Percentiles rank a stretch among this genome's conserved stretches.
Evolutionary conservation across 2,888 invertebrate species (phyloP).

Genomic region (Drosophila sordidula): DNA sequence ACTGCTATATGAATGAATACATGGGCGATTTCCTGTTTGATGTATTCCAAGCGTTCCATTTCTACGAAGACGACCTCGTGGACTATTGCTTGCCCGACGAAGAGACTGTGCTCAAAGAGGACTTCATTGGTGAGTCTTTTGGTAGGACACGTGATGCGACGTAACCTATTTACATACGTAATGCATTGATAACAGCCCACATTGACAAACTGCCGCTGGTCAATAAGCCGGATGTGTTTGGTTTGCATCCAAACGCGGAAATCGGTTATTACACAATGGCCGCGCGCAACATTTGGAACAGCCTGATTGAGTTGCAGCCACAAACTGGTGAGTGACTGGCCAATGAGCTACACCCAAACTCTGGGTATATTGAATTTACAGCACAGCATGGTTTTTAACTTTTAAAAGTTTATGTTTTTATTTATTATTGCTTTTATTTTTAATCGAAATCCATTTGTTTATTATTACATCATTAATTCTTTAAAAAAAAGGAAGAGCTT

Average conservation of each 20-base stretch:
- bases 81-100: conserved; percentile 91
- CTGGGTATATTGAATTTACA: conserved; percentile 34
- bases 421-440: no score
- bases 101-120: conserved; percentile 87
- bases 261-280: conserved; percentile 96
- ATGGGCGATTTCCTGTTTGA: conserved; percentile 97
- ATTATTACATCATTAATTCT: no score
- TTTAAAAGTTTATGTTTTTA: no score
- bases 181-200: conserved; percentile 86
- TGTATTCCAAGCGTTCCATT: conserved; percentile 95
- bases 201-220: conserved; percentile 93
- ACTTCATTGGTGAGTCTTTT: conserved; percentile 88
- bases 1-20: conserved; percentile 96
- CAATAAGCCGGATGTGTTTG: conserved; percentile 96
- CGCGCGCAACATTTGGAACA: conserved; percentile 93
- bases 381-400: background rate
- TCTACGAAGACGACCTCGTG: conserved; percentile 90
- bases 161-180: conserved; percentile 49
- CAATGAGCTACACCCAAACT: conserved; percentile 19
- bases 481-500: no score
- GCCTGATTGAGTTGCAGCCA: conserved; percentile 95
- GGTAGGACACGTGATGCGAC: conserved; percentile 4
- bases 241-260: conserved; percentile 97
- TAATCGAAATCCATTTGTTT: no score
- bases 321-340: conserved; percentile 89